Evolutionary conservation across 2,113 vertebrate species (phyloP).

Genomic region (Hippolais icterina): DNA sequence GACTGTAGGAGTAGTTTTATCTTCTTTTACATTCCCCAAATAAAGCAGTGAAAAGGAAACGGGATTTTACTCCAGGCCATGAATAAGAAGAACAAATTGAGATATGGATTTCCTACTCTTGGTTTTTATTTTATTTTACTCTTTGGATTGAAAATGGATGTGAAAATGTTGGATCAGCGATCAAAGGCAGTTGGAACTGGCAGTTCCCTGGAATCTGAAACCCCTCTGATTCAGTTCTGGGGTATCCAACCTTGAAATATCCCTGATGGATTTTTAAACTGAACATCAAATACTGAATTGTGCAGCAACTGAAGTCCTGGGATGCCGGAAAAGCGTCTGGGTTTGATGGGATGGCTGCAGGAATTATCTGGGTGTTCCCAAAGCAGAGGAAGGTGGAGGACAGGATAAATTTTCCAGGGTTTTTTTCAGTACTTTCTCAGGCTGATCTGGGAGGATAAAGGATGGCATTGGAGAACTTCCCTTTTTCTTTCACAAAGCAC

Average conservation of each 20-base stretch:
- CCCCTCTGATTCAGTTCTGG: not conserved
- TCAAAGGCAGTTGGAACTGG: not conserved
- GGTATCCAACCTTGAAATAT: not conserved
- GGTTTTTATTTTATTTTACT: not conserved
- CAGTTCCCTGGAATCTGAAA: not conserved
- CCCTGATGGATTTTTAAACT: not conserved
- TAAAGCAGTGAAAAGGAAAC: not conserved
- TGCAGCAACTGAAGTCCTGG: not conserved
- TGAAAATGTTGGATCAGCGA: not conserved
- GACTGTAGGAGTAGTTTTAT: not conserved
- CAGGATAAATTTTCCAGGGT: not conserved
- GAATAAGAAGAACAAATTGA: not conserved
- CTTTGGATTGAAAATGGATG: not conserved
- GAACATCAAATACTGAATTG: not conserved
- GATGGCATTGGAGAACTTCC: not conserved
- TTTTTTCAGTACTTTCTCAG: not conserved
- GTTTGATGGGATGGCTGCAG: not conserved
- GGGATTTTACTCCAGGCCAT: not conserved
- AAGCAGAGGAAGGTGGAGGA: not conserved
- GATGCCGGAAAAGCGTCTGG: not conserved
- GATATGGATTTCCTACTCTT: not conserved
- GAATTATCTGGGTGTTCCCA: not conserved
- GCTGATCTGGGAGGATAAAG: not conserved
- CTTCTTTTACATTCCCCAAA: not conserved
- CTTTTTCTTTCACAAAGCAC: not conserved